These are phyloP conservation scores for Lottia scabra DNA, from an alignment of 2,888 invertebrate genomes.

Conservation along the genomic window DNA sequence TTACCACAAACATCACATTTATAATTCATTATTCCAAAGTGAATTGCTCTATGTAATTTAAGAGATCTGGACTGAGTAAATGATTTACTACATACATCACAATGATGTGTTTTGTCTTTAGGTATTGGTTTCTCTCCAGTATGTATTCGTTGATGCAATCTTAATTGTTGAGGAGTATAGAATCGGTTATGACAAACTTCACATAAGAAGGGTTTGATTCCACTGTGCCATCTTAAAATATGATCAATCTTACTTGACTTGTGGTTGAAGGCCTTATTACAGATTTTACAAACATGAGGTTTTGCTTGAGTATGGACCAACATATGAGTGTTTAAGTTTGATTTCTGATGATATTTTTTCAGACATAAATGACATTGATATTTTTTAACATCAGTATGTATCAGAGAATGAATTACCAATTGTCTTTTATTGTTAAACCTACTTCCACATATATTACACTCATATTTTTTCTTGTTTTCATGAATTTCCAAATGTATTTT, in stretches of 20 bases:
- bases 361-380: not conserved
- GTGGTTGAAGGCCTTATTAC: conserved; percentile 97
- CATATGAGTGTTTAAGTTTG: not conserved
- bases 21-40: conserved; percentile 89
- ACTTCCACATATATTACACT: not conserved
- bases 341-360: not conserved
- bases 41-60: not conserved
- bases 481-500: not conserved
- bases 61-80: not conserved
- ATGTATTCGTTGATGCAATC: conserved; percentile 86
- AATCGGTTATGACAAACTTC: not conserved
- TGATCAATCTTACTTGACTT: conserved; percentile 87
- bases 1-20: conserved; percentile 93
- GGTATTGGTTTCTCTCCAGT: conserved; percentile 98
- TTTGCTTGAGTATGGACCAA: conserved; percentile 79
- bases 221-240: not conserved
- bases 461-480: not conserved
- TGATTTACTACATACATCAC: conserved; percentile 80
- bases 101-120: conserved; percentile 95
- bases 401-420: not conserved
- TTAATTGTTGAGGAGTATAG: not conserved
- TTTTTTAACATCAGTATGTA: not conserved
- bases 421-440: conserved; percentile 1
- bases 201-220: not conserved
- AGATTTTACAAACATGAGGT: conserved; percentile 95